These are phyloP conservation scores for Aurelia aurita DNA, from an alignment of 30 jellyfish, hydroid and myxozoan genomes.

Conservation along the genomic window DNA sequence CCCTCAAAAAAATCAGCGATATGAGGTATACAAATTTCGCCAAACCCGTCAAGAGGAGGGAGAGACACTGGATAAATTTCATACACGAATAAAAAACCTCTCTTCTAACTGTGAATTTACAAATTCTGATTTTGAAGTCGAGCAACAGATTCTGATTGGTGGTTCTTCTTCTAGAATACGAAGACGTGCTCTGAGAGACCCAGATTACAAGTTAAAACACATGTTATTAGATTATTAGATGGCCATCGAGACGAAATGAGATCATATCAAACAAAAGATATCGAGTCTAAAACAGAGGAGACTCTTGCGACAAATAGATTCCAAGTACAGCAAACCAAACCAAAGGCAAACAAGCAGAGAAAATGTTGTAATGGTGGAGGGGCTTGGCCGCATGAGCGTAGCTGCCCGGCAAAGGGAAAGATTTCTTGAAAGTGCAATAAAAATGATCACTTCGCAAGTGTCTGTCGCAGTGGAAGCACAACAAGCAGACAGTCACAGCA, in stretches of 20 bases:
- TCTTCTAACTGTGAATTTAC: background rate
- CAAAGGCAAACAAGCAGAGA: background rate
- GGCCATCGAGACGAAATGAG: too few relatives aligned
- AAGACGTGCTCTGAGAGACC: too few relatives aligned
- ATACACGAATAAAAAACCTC: background rate
- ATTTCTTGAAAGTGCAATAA: conserved; percentile 7
- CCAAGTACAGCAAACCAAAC: conserved; percentile 1
- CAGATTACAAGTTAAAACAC: too few relatives aligned
- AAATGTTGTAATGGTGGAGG: conserved; percentile 38
- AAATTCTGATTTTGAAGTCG: background rate
- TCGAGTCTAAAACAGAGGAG: too few relatives aligned
- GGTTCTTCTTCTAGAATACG: too few relatives aligned
- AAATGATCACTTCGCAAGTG: conserved; percentile 21
- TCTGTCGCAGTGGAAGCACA: conserved; percentile 11
- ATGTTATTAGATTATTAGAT: too few relatives aligned
- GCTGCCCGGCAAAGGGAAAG: too few relatives aligned
- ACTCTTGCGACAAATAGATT: too few relatives aligned
- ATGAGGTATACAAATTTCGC: conserved; percentile 1
- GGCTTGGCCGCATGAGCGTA: conserved; percentile 24
- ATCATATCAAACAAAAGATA: conserved; percentile 11
- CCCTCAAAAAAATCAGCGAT: background rate
- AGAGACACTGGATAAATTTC: too few relatives aligned
- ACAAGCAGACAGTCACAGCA: background rate
- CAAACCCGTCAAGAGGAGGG: background rate
- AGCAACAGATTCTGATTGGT: too few relatives aligned